Conservation (phyloP, 2,888 invertebrate genomes). For the Tetragonisca angustula region DNA sequence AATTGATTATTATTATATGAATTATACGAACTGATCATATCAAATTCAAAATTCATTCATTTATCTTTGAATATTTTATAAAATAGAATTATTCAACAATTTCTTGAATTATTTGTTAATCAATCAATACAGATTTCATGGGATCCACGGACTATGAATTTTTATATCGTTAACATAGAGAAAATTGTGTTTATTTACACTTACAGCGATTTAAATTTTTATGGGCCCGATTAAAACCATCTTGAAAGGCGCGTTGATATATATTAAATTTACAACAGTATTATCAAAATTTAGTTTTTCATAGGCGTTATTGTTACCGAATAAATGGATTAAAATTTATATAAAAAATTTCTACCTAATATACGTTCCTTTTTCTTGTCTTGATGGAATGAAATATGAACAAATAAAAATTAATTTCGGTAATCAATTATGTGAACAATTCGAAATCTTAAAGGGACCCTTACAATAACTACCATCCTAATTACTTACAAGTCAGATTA, state of each 20-base stretch:
- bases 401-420: conserved; percentile 6
- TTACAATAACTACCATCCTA: conserved; percentile 56
- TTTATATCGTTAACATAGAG: conserved; percentile 77
- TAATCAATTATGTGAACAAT: not conserved
- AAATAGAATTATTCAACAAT: not conserved
- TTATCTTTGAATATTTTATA: not conserved
- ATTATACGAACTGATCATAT: no score
- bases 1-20: no score
- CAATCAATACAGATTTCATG: conserved; percentile 22
- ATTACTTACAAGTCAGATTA: conserved; percentile 80
- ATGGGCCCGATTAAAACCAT: conserved; percentile 66
- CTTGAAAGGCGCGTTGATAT: conserved; percentile 3
- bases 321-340: not conserved
- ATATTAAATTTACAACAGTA: conserved; percentile 7
- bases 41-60: not conserved
- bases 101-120: conserved; percentile 12
- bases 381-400: not conserved
- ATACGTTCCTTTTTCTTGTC: conserved; percentile 9
- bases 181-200: conserved; percentile 81
- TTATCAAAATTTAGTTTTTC: conserved; percentile 17
- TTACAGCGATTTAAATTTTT: conserved; percentile 71
- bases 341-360: not conserved
- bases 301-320: not conserved
- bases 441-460: conserved; percentile 36
- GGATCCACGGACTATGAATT: conserved; percentile 18